phyloP scores from a whole-genome alignment of 2,797 vertebrate species.

The Ibycter americanus region DNA sequence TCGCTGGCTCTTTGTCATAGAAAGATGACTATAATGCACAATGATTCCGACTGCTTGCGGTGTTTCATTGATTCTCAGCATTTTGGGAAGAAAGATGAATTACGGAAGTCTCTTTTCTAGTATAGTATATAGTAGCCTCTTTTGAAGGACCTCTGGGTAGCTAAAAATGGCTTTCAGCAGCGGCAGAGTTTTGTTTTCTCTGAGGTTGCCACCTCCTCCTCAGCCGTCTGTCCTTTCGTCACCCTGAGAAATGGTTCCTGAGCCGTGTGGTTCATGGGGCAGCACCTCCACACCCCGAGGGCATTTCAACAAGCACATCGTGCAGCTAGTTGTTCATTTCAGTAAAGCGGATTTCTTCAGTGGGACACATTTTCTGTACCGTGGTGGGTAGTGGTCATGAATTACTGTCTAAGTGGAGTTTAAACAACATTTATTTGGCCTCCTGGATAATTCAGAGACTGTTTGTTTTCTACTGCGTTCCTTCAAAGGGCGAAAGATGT shows the following conservation, averaged over 20 bases:
- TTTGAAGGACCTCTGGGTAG: neutral
- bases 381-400: neutral
- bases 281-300: neutral
- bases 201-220: neutral
- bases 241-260: accelerated
- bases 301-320: neutral
- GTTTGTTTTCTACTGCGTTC: neutral
- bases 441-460: neutral
- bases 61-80: neutral
- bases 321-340: neutral
- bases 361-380: neutral
- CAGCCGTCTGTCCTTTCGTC: neutral
- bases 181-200: neutral
- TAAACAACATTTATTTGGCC: neutral
- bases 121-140: neutral
- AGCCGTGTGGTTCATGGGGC: neutral
- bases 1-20: neutral
- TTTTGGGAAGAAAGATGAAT: neutral
- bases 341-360: neutral
- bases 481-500: neutral
- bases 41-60: neutral
- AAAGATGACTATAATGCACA: neutral
- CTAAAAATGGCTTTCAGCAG: neutral
- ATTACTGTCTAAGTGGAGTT: neutral
- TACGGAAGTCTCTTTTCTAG: neutral